A percentile compares a stretch with the other conserved stretches of the same genome.
These are phyloP conservation scores for Thinocorus orbignyianus DNA, from an alignment of 2,113 vertebrate species.

Conservation along the genomic window DNA sequence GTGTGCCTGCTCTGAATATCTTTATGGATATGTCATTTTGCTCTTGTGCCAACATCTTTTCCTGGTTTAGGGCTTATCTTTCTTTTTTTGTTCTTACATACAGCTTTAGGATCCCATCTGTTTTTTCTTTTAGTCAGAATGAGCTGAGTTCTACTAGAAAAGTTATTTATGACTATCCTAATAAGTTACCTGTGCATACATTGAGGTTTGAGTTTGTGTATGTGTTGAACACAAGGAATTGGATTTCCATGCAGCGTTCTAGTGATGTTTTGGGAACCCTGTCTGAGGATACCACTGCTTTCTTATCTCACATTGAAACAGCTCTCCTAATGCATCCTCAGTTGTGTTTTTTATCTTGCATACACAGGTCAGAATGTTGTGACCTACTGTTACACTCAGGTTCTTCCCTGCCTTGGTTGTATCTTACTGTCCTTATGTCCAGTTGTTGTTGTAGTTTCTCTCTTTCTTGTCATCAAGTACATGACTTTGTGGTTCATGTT, in stretches of 20 bases:
- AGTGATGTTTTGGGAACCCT: background rate
- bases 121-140: background rate
- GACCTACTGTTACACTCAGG: background rate
- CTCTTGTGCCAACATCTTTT: background rate
- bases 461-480: background rate
- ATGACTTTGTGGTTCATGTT: background rate
- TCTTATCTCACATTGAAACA: background rate
- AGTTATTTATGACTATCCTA: background rate
- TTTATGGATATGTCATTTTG: background rate
- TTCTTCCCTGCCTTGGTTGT: background rate
- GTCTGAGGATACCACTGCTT: background rate
- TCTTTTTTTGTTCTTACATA: background rate
- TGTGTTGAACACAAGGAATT: background rate
- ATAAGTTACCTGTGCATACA: background rate
- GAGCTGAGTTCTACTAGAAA: background rate
- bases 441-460: background rate
- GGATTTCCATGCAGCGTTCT: background rate
- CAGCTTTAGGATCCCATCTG: background rate
- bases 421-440: background rate
- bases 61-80: background rate
- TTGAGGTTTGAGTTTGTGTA: background rate
- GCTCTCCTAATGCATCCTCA: background rate
- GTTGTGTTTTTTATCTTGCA: background rate
- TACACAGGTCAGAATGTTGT: background rate
- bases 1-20: background rate